Conservation (phyloP, 2,113 vertebrate genomes). For the Cynoglossus semilaevis region DNA sequence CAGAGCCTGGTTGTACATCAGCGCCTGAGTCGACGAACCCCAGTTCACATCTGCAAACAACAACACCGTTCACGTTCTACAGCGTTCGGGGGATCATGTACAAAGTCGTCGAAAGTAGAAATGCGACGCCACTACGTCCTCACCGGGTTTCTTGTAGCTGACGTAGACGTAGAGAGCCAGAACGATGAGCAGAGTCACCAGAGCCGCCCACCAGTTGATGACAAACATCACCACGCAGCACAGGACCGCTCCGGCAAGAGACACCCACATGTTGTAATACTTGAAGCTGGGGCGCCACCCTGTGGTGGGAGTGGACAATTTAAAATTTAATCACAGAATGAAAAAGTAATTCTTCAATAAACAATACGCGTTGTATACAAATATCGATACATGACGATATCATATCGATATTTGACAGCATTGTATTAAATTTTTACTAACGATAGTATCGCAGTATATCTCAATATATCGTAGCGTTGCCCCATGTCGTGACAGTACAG, state of each 20-base stretch:
- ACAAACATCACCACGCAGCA: constrained; percentile 98
- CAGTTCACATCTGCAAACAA: constrained; percentile 90
- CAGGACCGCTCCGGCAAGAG: constrained; percentile 87
- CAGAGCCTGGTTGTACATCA: constrained; percentile 92
- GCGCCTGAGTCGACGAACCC: constrained; percentile 96
- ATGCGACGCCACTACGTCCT: too few relatives aligned
- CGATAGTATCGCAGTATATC: too few relatives aligned
- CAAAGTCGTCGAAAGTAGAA: too few relatives aligned
- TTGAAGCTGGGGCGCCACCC: constrained; percentile 98
- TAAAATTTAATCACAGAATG: too few relatives aligned
- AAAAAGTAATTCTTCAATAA: too few relatives aligned
- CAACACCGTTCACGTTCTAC: neutral
- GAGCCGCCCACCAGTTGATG: constrained; percentile 97
- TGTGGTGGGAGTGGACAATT: constrained; percentile 51
- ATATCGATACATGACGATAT: too few relatives aligned
- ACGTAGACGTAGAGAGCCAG: constrained; percentile 97
- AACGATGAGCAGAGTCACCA: constrained; percentile 91
- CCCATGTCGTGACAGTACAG: too few relatives aligned
- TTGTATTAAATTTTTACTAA: too few relatives aligned
- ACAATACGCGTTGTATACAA: too few relatives aligned
- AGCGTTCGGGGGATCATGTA: neutral
- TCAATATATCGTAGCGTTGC: too few relatives aligned
- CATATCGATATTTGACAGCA: too few relatives aligned
- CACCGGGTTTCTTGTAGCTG: constrained; percentile 94
- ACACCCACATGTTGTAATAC: constrained; percentile 98